Evolutionary conservation across 2,888 invertebrate species (phyloP), one percentile per base, ranked within the genome.

Genomic region (Deilephila elpenor): DNA sequence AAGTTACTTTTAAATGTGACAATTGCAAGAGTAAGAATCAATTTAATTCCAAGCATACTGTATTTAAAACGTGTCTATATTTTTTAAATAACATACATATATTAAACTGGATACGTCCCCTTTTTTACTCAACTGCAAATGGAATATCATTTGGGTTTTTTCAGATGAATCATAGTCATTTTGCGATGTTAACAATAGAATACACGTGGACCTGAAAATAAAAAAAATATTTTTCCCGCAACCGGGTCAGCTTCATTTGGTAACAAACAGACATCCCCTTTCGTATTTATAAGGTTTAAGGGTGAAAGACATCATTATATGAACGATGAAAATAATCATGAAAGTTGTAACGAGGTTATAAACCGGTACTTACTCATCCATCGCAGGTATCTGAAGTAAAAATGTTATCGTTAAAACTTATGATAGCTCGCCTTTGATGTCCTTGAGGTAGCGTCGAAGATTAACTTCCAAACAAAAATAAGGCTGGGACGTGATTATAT

Each of bases 311-410:
- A 88, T 87, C 87, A 88, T 87, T 90, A 91, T 91, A 91, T 89
- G 80, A 78, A 79, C 76, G 76, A 76, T 92, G 89, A 89, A 86
- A 82, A 86, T 93, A 93, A 93, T 87, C 88, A 86, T 84, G 89
- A 71, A 93, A 93, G 88, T 93, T 93, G 87, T 93, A 93, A 94
- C 92, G 93, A 93, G 90, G 81, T 84, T 91, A 89, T 94, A 93
- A 93, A 93, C 86, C 89, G 84, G 86, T 91, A 91, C 93, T 92
- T 92, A 92, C 92, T 90, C 86, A 87, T 88, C 86, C 87, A 44
- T 14, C 11, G 78, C 80, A 78, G 71, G 79, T 78, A 79, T 78
- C 81, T 74, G 79, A 86, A 84, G 88, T 86, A 88, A 87, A 88
- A 89, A 87, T 85, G 83, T 76, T 83, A 85, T 86, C 91, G 84